A percentile compares a stretch with the other conserved stretches of the same genome.
Evolutionary conservation across 2,888 invertebrate species (phyloP).

Genomic region (Eupsilia transversa): DNA sequence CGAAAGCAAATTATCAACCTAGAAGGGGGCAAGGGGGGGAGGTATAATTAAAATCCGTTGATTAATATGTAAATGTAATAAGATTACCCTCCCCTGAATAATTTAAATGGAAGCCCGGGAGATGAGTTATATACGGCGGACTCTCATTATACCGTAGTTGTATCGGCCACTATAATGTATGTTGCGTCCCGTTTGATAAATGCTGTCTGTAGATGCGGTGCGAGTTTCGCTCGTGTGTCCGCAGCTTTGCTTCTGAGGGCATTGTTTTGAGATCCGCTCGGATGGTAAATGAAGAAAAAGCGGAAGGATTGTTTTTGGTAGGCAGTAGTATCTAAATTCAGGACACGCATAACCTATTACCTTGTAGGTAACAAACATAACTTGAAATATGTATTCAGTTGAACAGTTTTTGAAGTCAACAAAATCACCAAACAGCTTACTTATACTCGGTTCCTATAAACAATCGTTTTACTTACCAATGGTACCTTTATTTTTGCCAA

Average conservation of each 20-base stretch:
- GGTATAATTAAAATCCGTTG: conserved; percentile 99
- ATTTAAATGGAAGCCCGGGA: conserved; percentile 89
- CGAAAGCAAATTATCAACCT: conserved; percentile 89
- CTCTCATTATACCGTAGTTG: conserved; percentile 84
- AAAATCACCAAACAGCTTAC: background rate
- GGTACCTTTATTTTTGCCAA: too few relatives aligned
- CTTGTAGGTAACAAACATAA: background rate
- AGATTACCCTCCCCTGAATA: conserved; percentile 98
- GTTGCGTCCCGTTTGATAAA: conserved; percentile 81
- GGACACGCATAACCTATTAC: background rate
- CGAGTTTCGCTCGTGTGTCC: conserved; percentile 59
- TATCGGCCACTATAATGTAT: conserved; percentile 82
- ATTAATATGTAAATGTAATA: conserved; percentile 99
- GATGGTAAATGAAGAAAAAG: conserved; percentile 39
- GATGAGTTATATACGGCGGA: conserved; percentile 88
- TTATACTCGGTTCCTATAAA: too few relatives aligned
- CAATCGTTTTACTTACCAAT: too few relatives aligned
- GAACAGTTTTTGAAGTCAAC: background rate
- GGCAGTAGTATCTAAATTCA: background rate
- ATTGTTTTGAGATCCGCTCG: conserved; percentile 38
- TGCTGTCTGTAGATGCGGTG: conserved; percentile 68
- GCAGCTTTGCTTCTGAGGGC: conserved; percentile 47
- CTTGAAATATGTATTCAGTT: background rate
- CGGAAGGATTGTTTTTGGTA: conserved; percentile 7
- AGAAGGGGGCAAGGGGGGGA: conserved; percentile 92